Evolutionary conservation across 2,113 vertebrate genomes (phyloP), one percentile per base, ranked within the genome.

Genomic region (Lepus americanus): DNA sequence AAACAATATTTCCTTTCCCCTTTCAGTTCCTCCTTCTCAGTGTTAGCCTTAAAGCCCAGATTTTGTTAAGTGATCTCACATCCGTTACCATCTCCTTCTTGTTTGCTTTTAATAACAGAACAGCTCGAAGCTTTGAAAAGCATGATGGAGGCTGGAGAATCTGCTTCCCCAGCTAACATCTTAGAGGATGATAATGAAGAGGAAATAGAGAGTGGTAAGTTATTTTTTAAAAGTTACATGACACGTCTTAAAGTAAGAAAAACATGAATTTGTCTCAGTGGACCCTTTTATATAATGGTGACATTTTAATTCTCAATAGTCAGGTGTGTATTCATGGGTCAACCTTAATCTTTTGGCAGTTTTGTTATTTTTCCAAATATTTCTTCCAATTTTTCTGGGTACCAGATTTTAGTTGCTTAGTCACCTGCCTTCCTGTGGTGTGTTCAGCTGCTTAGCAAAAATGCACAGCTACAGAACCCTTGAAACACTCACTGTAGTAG

Each of bases 121-220:
- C 99, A 99, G 97, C 98, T 99, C 2, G 99, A 99, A 96, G 99
- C 99, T 67, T 99, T 99, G 97, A 99, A 99, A 98, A 99, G 99
- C 94, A 99, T 99, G 98, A 99, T 99, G 99, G 99, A 99, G 95
- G 99, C 99, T 49, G 99, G 99, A 69, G 99, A 99, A 97, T 99
- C 99, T 0, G 98, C 99, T 96, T 98, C 99, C 36, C 99, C 99
- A 0, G 99, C 99, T 51, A 99, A 98, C 96, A 99, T 99, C 91
- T 98, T 99, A 93, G 99, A 99, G 96, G 99, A 99, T 90, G 99
- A 99, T 73, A 99, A 98, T 0, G 99, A 99, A 95, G 99, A 99
- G 66, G 99, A 99, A 73, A 98, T 98, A 80, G 99, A 99, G 98
- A 99, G 98, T 1, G 99, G 99, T 99, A 94, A 98, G 98, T 67